phyloP scores from a whole-genome alignment of 2,797 vertebrate species.

The Streptopelia turtur region DNA sequence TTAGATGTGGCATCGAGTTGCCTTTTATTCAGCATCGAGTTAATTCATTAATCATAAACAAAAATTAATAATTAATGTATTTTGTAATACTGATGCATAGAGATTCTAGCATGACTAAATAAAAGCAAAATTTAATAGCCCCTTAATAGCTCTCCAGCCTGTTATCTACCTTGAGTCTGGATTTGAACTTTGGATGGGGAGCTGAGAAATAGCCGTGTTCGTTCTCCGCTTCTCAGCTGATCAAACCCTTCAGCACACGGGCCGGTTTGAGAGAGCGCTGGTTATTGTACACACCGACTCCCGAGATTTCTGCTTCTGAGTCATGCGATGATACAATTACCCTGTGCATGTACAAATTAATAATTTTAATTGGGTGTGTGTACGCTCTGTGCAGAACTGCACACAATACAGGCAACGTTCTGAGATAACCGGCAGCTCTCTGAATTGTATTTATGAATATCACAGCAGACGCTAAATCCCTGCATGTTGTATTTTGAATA shows the following conservation, averaged over 20 bases:
- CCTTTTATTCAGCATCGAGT: background rate
- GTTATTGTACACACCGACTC: background rate
- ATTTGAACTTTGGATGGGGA: background rate
- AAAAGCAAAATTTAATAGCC: background rate
- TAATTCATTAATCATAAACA: background rate
- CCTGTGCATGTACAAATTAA: background rate
- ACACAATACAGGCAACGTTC: background rate
- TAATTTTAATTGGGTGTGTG: background rate
- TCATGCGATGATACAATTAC: background rate
- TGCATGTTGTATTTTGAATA: background rate
- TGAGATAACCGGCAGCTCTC: background rate
- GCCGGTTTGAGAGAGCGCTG: background rate
- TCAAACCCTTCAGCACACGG: background rate
- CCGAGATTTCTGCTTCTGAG: background rate
- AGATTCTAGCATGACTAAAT: background rate
- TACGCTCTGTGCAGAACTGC: background rate
- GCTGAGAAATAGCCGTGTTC: background rate
- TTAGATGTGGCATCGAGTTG: background rate
- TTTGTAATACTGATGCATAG: background rate
- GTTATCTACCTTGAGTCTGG: background rate
- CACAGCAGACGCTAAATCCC: background rate
- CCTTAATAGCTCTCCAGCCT: background rate
- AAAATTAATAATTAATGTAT: background rate
- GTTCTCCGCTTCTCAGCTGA: background rate
- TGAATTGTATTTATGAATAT: background rate